These are phyloP conservation scores for Rhineura floridana DNA, from an alignment of 2,113 vertebrate genomes.

Conservation along the genomic window DNA sequence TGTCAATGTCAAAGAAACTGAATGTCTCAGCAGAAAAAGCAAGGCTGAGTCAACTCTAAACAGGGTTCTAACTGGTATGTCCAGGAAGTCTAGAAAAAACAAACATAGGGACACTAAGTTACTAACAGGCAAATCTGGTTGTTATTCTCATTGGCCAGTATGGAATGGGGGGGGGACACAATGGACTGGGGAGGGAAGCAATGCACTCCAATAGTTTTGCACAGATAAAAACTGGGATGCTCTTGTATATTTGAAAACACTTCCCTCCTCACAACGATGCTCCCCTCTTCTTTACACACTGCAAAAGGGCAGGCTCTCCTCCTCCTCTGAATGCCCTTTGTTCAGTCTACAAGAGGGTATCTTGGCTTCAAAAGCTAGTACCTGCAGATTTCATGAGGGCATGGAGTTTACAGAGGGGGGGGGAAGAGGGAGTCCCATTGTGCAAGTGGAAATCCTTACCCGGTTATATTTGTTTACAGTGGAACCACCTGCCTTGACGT, in stretches of 20 bases:
- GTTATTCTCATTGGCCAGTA: background rate
- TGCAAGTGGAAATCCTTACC: no score
- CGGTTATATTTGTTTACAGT: no score
- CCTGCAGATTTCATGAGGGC: no score
- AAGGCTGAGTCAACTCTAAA: background rate
- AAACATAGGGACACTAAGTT: background rate
- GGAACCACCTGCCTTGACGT: background rate
- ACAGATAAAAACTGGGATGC: background rate
- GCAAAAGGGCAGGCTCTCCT: background rate
- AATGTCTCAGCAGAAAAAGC: conserved; percentile 14
- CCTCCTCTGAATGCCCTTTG: background rate
- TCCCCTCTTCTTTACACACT: background rate
- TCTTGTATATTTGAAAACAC: background rate
- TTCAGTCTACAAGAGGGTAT: background rate
- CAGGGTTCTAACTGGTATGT: background rate
- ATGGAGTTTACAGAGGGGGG: no score
- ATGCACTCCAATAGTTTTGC: background rate
- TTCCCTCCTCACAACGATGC: background rate
- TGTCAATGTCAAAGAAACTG: background rate
- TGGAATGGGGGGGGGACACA: no score
- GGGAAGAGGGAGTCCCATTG: no score
- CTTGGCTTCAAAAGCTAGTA: background rate
- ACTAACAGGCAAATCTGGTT: conserved; percentile 28
- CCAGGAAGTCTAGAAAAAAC: background rate
- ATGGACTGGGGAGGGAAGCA: background rate